These are phyloP conservation scores for Haliclona indistincta DNA, from an alignment of 37 sponge, comb jelly and placozoan species.

Conservation along the genomic window DNA sequence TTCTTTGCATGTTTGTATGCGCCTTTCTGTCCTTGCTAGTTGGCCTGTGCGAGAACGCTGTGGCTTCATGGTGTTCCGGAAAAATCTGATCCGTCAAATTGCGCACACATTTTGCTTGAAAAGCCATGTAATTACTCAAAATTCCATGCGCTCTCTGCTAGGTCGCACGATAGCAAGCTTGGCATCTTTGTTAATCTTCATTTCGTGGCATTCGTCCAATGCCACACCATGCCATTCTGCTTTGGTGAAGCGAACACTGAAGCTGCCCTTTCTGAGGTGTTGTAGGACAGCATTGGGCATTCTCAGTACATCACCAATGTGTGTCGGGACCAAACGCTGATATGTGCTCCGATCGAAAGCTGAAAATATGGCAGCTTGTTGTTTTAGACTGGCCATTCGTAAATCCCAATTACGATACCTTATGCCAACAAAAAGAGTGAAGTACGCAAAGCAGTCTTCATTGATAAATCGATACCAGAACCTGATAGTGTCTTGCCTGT, in stretches of 20 bases:
- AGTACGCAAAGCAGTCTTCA: slow-evolving; percentile 1
- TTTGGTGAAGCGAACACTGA: not conserved
- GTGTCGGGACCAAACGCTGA: not conserved
- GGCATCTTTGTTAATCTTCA: slow-evolving; percentile 5
- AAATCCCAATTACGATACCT: slow-evolving; percentile 18
- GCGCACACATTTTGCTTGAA: not conserved
- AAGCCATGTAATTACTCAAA: slow-evolving; percentile 3
- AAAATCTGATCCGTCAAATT: not conserved
- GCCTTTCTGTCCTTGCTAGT: not conserved
- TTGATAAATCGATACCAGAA: slow-evolving; percentile 19
- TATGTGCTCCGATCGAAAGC: slow-evolving; percentile 6
- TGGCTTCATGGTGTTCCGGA: not conserved
- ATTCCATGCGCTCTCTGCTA: slow-evolving; percentile 15
- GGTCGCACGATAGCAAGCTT: slow-evolving; percentile 12
- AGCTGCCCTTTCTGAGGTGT: not conserved
- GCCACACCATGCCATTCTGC: slow-evolving; percentile 11
- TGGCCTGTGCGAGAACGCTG: not conserved
- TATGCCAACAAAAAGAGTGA: slow-evolving; percentile 1
- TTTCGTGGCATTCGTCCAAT: slow-evolving; percentile 14
- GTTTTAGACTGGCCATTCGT: slow-evolving; percentile 12
- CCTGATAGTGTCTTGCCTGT: slow-evolving; percentile 17
- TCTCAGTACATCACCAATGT: not conserved
- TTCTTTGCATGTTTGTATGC: not conserved
- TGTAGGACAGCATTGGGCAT: not conserved
- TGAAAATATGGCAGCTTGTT: slow-evolving; percentile 7